Percentiles rank a stretch among this genome's conserved stretches.
Evolutionary conservation across 2,888 invertebrate genomes (phyloP).

Genomic region (Chironomus riparius): DNA sequence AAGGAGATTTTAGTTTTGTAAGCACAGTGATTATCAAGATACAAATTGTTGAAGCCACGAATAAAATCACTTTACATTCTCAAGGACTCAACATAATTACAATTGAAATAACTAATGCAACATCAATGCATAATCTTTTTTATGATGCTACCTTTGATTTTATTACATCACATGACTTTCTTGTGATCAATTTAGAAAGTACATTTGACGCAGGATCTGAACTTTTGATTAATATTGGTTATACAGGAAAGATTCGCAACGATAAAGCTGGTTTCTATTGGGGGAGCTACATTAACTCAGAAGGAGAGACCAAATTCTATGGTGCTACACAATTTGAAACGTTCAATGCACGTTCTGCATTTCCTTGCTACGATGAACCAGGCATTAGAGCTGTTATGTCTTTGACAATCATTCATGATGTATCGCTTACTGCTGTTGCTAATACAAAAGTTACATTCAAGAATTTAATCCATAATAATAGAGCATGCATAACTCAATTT

Average conservation of each 20-base stretch:
- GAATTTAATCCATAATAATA: too few species aligned
- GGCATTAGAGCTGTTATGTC: background rate
- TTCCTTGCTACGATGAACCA: conserved; percentile 15
- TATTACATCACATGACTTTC: background rate
- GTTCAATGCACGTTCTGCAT: background rate
- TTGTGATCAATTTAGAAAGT: background rate
- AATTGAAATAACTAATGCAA: background rate
- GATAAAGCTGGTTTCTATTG: background rate
- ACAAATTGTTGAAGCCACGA: background rate
- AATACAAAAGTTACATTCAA: too few species aligned
- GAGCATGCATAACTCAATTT: background rate
- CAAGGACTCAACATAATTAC: background rate
- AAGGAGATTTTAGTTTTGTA: background rate
- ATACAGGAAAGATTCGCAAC: background rate
- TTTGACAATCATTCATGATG: background rate
- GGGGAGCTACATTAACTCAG: background rate
- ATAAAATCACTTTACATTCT: background rate
- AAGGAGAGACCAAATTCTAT: background rate
- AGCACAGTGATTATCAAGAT: background rate
- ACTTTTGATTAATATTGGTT: background rate
- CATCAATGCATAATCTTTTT: background rate
- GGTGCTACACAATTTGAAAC: background rate
- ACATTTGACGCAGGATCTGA: background rate
- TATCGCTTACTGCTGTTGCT: too few species aligned
- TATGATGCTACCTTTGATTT: background rate